Evolutionary conservation across 2,113 vertebrate species (phyloP), one percentile per base, ranked within the genome.

Genomic region (Paratilapia polleni): DNA sequence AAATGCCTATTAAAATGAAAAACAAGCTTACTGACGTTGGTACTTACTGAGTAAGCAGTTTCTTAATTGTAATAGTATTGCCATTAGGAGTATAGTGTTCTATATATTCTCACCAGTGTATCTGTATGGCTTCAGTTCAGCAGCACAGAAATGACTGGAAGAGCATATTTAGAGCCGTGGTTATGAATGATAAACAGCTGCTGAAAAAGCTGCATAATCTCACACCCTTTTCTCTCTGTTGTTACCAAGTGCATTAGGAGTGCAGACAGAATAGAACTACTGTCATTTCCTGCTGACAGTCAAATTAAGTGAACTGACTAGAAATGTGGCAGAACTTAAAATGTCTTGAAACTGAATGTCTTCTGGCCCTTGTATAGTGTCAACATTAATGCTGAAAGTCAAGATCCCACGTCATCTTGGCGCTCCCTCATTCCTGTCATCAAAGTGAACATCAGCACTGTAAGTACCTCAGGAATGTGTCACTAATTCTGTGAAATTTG

Each of bases 381-480:
- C 84, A 96, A 97, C 95, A 97, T 97, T 24, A 97, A 97, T 97
- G 93, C 97, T 80, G 97, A 99, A 90, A 97, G 97, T 89, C 96
- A 96, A 83, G 98, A 99, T 58, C 96, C 97, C 0, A 93, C 97
- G 19, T 99, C 98, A 19, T 99, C 98, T 0, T 99, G 98, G 98
- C 97, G 98, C 73, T 99, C 98, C 6, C 97, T 99, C 91, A 99
- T 99, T 90, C 98, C 98, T 1, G 98, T 99, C 80, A 97, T 99
- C 93, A 99, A 99, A 95, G 97, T 99, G 77, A 99, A 98, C 88
- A 97, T 99, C 94, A 99, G 97, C 96, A 98, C 98, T 3, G 98
- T 99, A 93, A 97, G 98, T 96, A 58, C 22, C 15, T 28, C 38
- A 8, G 9, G 26, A 36, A 60, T 78, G 9, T 41, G 38, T 41